Percentiles rank a stretch among this genome's conserved stretches.
These are phyloP conservation scores for Gila robusta DNA, from an alignment of 2,797 vertebrate genomes.

Conservation along the genomic window DNA sequence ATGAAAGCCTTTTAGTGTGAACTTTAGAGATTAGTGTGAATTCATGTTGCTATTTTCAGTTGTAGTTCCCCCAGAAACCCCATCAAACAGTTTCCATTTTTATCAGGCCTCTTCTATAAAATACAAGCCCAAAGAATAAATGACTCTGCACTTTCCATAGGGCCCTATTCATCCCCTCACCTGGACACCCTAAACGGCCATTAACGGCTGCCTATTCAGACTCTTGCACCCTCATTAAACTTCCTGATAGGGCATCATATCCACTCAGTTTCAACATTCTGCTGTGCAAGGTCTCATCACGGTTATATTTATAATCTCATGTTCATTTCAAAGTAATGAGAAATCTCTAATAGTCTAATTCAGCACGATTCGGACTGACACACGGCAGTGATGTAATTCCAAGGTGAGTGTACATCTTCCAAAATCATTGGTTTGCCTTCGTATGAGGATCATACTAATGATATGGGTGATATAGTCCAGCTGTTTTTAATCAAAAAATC, in stretches of 20 bases:
- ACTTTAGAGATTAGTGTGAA: not conserved
- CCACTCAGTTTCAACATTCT: conserved; percentile 18
- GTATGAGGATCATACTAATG: conserved; percentile 44
- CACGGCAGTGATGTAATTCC: conserved; percentile 14
- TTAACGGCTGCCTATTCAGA: conserved; percentile 21
- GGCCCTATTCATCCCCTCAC: not conserved
- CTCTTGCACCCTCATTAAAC: conserved; percentile 11
- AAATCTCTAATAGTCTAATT: conserved; percentile 28
- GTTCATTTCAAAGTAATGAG: conserved; percentile 31
- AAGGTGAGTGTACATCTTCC: conserved; percentile 30
- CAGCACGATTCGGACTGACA: not conserved
- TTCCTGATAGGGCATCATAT: conserved; percentile 17
- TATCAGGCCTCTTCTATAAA: not conserved
- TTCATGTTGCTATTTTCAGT: not conserved
- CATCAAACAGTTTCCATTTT: conserved; percentile 15
- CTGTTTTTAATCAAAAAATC: conserved; percentile 55
- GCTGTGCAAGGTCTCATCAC: conserved; percentile 20
- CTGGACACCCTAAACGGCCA: conserved; percentile 13
- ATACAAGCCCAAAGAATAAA: conserved; percentile 14
- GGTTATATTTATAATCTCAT: conserved; percentile 15
- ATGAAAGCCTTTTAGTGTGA: conserved; percentile 6
- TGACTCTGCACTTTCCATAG: not conserved
- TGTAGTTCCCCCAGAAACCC: not conserved
- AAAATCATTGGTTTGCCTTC: conserved; percentile 30
- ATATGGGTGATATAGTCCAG: conserved; percentile 52